A percentile compares a stretch with the other conserved stretches of the same genome.
phyloP scores from a whole-genome alignment of 37 sponge, comb jelly and placozoan species.

The Oopsacas minuta region DNA sequence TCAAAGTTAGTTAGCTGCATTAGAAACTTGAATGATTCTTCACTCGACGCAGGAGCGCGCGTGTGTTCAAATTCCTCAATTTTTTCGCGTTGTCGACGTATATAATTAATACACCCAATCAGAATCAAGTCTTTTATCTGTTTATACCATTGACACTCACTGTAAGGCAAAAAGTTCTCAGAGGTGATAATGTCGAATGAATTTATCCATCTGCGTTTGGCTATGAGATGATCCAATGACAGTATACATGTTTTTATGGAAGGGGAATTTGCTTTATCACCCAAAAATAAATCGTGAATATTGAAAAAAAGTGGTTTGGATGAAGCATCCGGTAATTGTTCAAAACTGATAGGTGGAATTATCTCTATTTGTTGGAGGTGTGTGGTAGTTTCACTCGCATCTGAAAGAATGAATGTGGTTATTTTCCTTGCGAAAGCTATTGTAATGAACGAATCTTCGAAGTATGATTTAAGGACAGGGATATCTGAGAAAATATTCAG shows the following conservation, averaged over 20 bases:
- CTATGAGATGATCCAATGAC: not conserved
- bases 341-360: not conserved
- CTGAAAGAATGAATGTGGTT: not conserved
- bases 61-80: not conserved
- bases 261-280: not conserved
- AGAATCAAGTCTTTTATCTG: not conserved
- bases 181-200: not conserved
- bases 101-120: not conserved
- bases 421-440: not conserved
- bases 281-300: not conserved
- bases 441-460: slow-evolving; percentile 1
- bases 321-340: not conserved
- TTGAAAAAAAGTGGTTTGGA: not conserved
- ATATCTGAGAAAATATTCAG: slow-evolving; percentile 4
- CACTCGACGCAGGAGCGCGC: not conserved
- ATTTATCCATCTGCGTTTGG: not conserved
- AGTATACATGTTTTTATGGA: not conserved
- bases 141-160: not conserved
- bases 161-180: not conserved
- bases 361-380: not conserved
- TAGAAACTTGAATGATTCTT: slow-evolving; percentile 13
- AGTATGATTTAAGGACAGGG: not conserved
- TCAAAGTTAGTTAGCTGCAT: not conserved
- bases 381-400: not conserved
- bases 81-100: not conserved